A percentile compares a stretch with the other conserved stretches of the same genome.
These are phyloP conservation scores for Loxodonta africana DNA, from an alignment of 2,113 vertebrate genomes.

Conservation along the genomic window DNA sequence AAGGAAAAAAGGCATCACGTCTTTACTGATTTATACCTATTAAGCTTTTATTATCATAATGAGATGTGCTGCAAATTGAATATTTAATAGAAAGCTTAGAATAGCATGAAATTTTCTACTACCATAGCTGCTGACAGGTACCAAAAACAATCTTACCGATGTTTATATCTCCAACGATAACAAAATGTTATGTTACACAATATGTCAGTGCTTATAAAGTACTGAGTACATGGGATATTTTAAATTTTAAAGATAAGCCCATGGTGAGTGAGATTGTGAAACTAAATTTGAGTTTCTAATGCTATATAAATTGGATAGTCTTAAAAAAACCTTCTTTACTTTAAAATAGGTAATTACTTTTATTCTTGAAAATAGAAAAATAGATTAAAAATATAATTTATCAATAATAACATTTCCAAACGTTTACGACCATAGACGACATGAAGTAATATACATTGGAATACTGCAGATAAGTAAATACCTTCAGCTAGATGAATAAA, in stretches of 20 bases:
- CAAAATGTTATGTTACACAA: slow-evolving; percentile 48
- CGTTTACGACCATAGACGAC: neutral
- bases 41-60: slow-evolving; percentile 71
- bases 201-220: slow-evolving; percentile 11
- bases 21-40: slow-evolving; percentile 56
- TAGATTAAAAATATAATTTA: neutral
- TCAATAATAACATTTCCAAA: slow-evolving; percentile 23
- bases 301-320: neutral
- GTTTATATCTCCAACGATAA: slow-evolving; percentile 36
- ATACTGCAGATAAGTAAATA: neutral
- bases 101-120: slow-evolving; percentile 51
- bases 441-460: neutral
- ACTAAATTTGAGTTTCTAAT: slow-evolving; percentile 56
- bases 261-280: slow-evolving; percentile 42
- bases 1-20: slow-evolving; percentile 57
- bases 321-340: slow-evolving; percentile 36
- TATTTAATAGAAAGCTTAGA: slow-evolving; percentile 59
- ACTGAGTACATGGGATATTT: slow-evolving; percentile 9
- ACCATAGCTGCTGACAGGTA: neutral
- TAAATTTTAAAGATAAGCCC: slow-evolving; percentile 14
- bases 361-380: slow-evolving; percentile 43
- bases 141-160: slow-evolving; percentile 53
- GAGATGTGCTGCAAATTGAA: slow-evolving; percentile 46
- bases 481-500: slow-evolving; percentile 6
- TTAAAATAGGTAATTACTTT: neutral